Evolutionary conservation across 1,140 invertebrate species (phyloP), one percentile per base, ranked within the genome.

Genomic region (Brachionus rotundiformis): DNA sequence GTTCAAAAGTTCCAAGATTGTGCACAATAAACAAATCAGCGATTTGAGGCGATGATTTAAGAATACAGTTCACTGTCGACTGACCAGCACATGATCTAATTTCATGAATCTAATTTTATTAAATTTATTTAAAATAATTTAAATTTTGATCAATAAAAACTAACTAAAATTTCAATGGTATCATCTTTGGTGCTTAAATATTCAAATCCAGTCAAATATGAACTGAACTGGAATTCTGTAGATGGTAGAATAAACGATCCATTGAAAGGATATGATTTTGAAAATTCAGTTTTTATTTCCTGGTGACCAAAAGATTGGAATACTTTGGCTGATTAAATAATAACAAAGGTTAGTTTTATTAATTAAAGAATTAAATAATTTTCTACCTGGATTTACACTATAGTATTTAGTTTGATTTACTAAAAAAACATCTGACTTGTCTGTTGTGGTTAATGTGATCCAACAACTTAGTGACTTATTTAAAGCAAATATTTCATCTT

Each of bases 141-240:
- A 5, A n/a, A 33, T 36, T 68, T 68, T 19, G 5, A 36, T 36
- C 36, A n/a, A n/a, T 68, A 33, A 41, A 41, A 3, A 41, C 39
- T 41, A 13, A 41, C 29, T 8, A 19, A 31, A 36, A 68, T 68
- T 13, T 36, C 7, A 6, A 36, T 16, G 13, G 25, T 63, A 2
- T 33, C 59, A 29, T 27, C 25, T 13, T 63, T 63, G 0, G 63
- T 33, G n/a, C 29, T 36, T 11, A 68, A 19, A 16, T 36, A 33
- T 36, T 68, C 63, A 68, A 68, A 68, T 4, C 63, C 63, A 33
- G 29, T 33, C n/a, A 68, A 36, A 16, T 33, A 6, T 33, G 63
- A 68, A 36, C 33, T 36, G 19, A 68, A 36, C 36, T 68, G 16
- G 36, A 68, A 31, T 68, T 68, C 63, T 36, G 63, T 68, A 10